Conservation (phyloP, 2,888 invertebrate species). For the Rotaria socialis region DNA sequence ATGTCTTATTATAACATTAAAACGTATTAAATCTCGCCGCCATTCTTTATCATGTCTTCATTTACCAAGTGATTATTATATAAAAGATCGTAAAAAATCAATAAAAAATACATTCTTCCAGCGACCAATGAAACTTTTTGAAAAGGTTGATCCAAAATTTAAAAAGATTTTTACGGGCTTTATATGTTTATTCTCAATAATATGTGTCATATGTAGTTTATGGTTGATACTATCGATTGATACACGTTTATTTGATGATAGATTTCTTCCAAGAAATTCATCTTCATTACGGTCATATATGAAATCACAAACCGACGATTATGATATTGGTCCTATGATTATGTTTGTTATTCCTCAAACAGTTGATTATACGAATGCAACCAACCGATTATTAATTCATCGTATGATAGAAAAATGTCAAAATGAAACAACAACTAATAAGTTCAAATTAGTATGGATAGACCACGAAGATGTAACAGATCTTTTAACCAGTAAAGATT, state of each 20-base stretch:
- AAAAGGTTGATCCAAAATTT: not conserved
- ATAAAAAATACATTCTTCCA: not conserved
- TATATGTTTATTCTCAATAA: not conserved
- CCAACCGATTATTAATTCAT: not conserved
- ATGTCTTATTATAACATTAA: constrained; percentile 15
- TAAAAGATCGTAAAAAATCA: not conserved
- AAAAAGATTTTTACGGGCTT: not conserved
- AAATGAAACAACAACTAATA: not conserved
- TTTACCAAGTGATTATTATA: not conserved
- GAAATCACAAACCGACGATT: not conserved
- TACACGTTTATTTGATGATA: not conserved
- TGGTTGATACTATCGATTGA: not conserved
- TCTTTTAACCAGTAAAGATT: not conserved
- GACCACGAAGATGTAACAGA: not conserved
- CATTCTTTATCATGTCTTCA: not conserved
- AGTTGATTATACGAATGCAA: not conserved
- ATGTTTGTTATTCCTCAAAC: constrained; percentile 8
- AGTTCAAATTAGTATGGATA: not conserved
- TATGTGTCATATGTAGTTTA: not conserved
- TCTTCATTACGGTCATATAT: not conserved
- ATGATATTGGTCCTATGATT: constrained; percentile 24
- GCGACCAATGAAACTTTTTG: not conserved
- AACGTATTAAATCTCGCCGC: constrained; percentile 2
- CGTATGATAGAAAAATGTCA: not conserved
- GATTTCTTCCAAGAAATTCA: constrained; percentile 11